Conservation (phyloP, 1,140 invertebrate genomes). For the Rhagoletis pomonella region DNA sequence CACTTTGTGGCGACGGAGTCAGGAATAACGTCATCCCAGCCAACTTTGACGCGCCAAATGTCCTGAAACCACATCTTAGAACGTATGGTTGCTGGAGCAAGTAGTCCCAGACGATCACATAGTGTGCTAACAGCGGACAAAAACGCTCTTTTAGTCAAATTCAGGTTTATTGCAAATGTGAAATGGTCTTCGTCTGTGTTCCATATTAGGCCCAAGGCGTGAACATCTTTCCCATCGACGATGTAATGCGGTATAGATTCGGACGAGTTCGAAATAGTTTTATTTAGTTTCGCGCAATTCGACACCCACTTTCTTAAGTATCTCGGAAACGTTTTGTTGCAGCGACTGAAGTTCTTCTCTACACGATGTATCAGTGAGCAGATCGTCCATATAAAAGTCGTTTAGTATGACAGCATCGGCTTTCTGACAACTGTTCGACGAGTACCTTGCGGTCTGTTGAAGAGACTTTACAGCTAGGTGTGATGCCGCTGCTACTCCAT, state of each 20-base stretch:
- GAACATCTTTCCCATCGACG: not conserved
- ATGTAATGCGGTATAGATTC: not conserved
- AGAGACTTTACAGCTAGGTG: not conserved
- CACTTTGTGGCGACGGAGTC: not conserved
- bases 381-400: not conserved
- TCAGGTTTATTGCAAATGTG: not conserved
- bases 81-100: not conserved
- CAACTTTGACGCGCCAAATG: not conserved
- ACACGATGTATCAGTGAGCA: not conserved
- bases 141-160: not conserved
- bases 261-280: not conserved
- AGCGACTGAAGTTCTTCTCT: not conserved
- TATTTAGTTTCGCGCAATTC: not conserved
- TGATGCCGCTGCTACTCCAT: not conserved
- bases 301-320: not conserved
- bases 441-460: not conserved
- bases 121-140: not conserved
- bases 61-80: conserved; percentile 8
- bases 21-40: not conserved
- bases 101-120: not conserved
- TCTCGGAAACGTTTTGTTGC: not conserved
- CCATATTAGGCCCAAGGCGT: not conserved
- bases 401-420: not conserved
- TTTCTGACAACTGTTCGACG: not conserved
- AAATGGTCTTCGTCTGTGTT: not conserved